phyloP scores from a whole-genome alignment of 2,888 invertebrate species.

The Conchocele bisecta region DNA sequence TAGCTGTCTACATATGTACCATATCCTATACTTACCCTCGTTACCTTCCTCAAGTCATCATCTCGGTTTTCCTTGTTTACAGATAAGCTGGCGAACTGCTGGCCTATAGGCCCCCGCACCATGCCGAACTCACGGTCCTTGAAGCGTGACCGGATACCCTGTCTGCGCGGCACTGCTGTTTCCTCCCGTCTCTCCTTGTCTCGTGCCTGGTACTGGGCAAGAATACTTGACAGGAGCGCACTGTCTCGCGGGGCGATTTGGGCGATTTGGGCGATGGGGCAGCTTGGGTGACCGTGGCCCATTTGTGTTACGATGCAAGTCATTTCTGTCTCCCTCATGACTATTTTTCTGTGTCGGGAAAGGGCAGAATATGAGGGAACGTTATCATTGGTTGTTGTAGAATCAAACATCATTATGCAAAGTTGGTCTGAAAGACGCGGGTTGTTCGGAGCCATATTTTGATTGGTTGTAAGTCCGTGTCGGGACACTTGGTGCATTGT shows the following conservation, averaged over 20 bases:
- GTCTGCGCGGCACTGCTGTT: slow-evolving; percentile 41
- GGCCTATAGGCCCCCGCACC: slow-evolving; percentile 47
- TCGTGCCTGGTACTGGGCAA: slow-evolving; percentile 46
- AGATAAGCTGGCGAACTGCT: slow-evolving; percentile 44
- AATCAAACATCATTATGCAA: no score
- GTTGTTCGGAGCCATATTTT: slow-evolving; percentile 43
- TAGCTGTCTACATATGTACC: no score
- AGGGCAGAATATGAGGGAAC: no score
- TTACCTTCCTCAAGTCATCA: slow-evolving; percentile 60
- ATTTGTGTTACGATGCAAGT: no score
- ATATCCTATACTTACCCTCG: slow-evolving; percentile 72
- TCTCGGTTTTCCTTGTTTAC: slow-evolving; percentile 55
- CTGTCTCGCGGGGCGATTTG: slow-evolving; percentile 41
- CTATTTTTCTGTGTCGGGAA: no score
- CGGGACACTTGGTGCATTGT: slow-evolving; percentile 30
- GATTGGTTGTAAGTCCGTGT: slow-evolving; percentile 40
- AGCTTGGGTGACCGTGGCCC: slow-evolving; percentile 47
- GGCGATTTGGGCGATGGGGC: slow-evolving; percentile 45
- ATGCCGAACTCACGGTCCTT: slow-evolving; percentile 42
- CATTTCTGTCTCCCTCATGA: no score
- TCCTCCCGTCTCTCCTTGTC: slow-evolving; percentile 48
- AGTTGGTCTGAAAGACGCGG: slow-evolving; percentile 59
- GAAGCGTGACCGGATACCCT: slow-evolving; percentile 50
- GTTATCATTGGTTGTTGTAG: no score
- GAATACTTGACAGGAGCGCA: slow-evolving; percentile 45